Conservation (phyloP, 2,797 vertebrate species). For the Ficedula albicollis region DNA sequence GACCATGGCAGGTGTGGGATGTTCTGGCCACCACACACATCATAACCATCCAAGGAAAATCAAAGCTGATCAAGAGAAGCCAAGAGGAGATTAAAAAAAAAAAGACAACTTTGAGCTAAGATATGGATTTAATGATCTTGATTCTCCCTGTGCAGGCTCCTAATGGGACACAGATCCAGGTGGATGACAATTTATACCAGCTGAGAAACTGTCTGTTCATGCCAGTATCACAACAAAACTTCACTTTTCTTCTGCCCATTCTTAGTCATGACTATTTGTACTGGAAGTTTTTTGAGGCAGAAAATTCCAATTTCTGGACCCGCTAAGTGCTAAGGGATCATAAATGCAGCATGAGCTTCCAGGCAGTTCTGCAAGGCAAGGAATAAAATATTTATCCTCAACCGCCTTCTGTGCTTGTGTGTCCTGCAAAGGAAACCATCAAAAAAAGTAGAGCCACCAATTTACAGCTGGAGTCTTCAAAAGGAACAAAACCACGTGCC, state of each 20-base stretch:
- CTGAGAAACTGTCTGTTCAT: not conserved
- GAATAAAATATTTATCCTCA: slow-evolving; percentile 19
- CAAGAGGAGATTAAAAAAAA: not conserved
- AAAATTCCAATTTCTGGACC: not conserved
- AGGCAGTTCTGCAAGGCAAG: not conserved
- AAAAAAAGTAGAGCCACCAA: not conserved
- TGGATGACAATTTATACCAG: not conserved
- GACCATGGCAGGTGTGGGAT: not conserved
- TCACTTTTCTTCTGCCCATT: not conserved
- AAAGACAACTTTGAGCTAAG: not conserved
- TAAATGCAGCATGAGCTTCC: not conserved
- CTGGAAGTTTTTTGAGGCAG: not conserved
- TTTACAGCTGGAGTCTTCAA: not conserved
- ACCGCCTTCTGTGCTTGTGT: not conserved
- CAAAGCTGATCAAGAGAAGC: not conserved
- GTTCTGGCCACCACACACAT: not conserved
- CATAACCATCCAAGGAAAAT: not conserved
- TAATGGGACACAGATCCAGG: not conserved
- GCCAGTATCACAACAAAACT: not conserved
- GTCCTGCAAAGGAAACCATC: not conserved
- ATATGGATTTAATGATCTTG: not conserved
- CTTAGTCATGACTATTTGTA: not conserved
- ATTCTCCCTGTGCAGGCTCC: not conserved
- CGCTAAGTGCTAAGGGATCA: not conserved
- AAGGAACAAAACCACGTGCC: not conserved